A percentile compares a stretch with the other conserved stretches of the same genome.
These are phyloP conservation scores for Melanerpes formicivorus DNA, from an alignment of 2,113 vertebrate species.

Conservation along the genomic window DNA sequence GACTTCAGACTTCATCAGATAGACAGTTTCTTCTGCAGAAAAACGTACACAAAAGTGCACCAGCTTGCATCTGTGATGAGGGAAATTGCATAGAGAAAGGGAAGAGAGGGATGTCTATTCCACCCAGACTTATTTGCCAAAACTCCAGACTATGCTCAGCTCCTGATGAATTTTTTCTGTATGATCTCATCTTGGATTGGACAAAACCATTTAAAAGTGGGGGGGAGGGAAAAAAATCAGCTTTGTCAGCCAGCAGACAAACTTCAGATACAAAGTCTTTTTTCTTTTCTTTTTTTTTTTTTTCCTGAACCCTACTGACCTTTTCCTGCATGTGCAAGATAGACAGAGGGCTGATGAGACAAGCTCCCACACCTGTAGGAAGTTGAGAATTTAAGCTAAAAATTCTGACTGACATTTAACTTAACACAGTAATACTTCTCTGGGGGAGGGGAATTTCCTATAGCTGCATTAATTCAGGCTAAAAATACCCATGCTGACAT, in stretches of 20 bases:
- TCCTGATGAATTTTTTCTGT: conserved; percentile 13
- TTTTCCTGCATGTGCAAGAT: not conserved
- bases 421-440: conserved; percentile 1
- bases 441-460: conserved; percentile 67
- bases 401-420: conserved; percentile 48
- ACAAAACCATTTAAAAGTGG: not conserved
- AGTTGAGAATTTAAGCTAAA: conserved; percentile 35
- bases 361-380: conserved; percentile 31
- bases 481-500: conserved; percentile 68
- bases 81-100: not conserved
- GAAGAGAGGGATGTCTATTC: not conserved
- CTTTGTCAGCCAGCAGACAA: not conserved
- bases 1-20: not conserved
- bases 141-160: conserved; percentile 2
- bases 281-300: too few species aligned
- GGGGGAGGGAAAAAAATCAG: not conserved
- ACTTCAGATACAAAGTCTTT: not conserved
- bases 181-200: conserved; percentile 40
- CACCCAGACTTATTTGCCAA: not conserved
- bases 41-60: not conserved
- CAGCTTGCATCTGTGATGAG: not conserved
- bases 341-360: not conserved
- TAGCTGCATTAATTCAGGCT: conserved; percentile 64
- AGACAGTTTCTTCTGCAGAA: not conserved
- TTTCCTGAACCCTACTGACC: not conserved